Conservation (phyloP, 2,888 invertebrate genomes). For the Sinopyrophorus schimmeli region DNA sequence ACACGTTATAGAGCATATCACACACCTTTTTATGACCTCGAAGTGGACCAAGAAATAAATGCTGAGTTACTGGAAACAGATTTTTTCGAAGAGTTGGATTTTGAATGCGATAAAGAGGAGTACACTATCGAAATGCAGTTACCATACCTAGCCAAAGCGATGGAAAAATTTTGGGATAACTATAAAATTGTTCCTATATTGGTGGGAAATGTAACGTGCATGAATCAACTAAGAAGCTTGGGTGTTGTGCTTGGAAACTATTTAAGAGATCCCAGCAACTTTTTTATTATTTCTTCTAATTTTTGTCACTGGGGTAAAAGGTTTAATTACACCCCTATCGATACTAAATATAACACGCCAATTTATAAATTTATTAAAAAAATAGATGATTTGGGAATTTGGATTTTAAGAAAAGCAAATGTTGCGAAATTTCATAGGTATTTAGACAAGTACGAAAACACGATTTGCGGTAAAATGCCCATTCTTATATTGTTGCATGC, state of each 20-base stretch:
- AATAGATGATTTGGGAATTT: slow-evolving; percentile 92
- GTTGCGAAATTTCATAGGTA: slow-evolving; percentile 84
- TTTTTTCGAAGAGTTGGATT: slow-evolving; percentile 85
- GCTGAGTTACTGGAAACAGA: slow-evolving; percentile 79
- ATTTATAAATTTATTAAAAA: slow-evolving; percentile 89
- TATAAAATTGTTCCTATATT: slow-evolving; percentile 92
- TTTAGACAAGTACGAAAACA: slow-evolving; percentile 87
- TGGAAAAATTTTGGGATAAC: slow-evolving; percentile 85
- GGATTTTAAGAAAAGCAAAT: slow-evolving; percentile 84
- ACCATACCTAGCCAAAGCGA: slow-evolving; percentile 93
- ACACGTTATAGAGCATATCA: slow-evolving; percentile 81
- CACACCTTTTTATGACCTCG: slow-evolving; percentile 90
- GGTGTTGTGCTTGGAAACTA: slow-evolving; percentile 84
- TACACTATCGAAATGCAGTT: slow-evolving; percentile 98
- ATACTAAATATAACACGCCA: slow-evolving; percentile 67
- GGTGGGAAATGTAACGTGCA: slow-evolving; percentile 82
- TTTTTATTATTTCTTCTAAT: slow-evolving; percentile 93
- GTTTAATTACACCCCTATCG: slow-evolving; percentile 80
- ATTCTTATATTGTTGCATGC: slow-evolving; percentile 89
- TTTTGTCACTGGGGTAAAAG: slow-evolving; percentile 97
- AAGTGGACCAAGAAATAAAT: slow-evolving; percentile 83
- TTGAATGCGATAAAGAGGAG: slow-evolving; percentile 89
- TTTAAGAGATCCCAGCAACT: slow-evolving; percentile 83
- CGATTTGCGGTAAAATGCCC: slow-evolving; percentile 97
- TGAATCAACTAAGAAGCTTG: slow-evolving; percentile 84